These are phyloP conservation scores for Popillia japonica DNA, from an alignment of 1,140 invertebrate genomes.

Conservation along the genomic window DNA sequence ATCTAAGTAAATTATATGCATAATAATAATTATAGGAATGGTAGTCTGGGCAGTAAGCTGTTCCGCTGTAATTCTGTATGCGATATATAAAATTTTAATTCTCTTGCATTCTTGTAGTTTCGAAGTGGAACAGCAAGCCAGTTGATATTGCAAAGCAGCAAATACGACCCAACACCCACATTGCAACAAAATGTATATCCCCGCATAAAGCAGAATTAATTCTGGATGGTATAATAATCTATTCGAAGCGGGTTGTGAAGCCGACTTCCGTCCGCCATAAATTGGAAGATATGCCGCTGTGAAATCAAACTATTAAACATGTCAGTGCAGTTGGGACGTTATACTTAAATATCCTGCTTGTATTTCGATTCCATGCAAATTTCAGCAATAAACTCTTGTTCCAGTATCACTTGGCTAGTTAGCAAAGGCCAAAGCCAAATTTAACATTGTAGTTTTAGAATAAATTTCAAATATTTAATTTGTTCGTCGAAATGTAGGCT, in stretches of 20 bases:
- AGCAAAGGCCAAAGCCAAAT: not conserved
- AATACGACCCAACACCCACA: not conserved
- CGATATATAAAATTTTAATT: too few relatives aligned
- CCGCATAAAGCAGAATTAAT: constrained; percentile 32
- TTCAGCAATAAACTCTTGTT: constrained; percentile 49
- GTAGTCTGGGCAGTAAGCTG: too few relatives aligned
- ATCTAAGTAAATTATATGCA: too few relatives aligned
- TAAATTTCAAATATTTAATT: not conserved
- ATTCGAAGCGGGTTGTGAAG: constrained; percentile 37
- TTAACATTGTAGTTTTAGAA: too few relatives aligned
- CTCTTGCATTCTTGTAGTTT: too few relatives aligned
- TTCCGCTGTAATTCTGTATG: too few relatives aligned
- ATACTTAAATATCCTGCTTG: constrained; percentile 52
- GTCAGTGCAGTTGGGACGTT: constrained; percentile 51
- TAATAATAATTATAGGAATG: too few relatives aligned
- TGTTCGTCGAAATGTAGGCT: too few relatives aligned
- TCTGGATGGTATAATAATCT: constrained; percentile 18
- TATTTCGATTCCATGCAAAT: constrained; percentile 52
- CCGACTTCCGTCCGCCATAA: constrained; percentile 46
- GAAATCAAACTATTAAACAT: constrained; percentile 54
- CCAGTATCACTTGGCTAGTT: not conserved
- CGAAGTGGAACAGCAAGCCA: not conserved
- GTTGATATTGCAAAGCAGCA: not conserved
- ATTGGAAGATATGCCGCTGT: constrained; percentile 47
- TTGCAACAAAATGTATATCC: constrained; percentile 1